phyloP scores from a whole-genome alignment of 2,113 vertebrate genomes.

The Hydropotes inermis region DNA sequence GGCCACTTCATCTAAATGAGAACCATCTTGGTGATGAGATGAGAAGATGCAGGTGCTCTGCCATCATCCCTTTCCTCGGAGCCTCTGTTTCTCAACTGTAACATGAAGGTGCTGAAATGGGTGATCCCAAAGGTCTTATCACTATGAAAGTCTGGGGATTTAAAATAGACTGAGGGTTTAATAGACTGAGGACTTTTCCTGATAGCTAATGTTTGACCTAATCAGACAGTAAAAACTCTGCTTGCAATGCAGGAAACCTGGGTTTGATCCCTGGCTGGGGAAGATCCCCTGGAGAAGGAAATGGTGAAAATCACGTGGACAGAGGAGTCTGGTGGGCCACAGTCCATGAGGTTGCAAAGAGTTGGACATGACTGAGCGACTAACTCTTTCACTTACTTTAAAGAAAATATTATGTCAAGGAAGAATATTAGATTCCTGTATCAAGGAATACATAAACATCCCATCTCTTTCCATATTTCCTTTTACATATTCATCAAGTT shows the following conservation, averaged over 20 bases:
- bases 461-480: background rate
- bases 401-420: background rate
- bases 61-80: background rate
- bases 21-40: background rate
- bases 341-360: background rate
- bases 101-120: background rate
- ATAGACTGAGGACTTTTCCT: background rate
- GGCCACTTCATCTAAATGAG: background rate
- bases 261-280: background rate
- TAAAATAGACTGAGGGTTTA: background rate
- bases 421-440: background rate
- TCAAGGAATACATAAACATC: slow-evolving; percentile 12
- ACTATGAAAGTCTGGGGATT: background rate
- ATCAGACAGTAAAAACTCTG: background rate
- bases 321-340: background rate
- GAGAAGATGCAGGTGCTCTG: background rate
- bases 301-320: background rate
- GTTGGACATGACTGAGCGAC: background rate
- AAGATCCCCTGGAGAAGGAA: background rate
- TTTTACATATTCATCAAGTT: background rate
- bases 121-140: background rate
- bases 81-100: background rate
- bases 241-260: background rate
- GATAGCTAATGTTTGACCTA: background rate
- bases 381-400: background rate